Evolutionary conservation across 2,888 invertebrate genomes (phyloP), one percentile per base, ranked within the genome.

Genomic region (Eristalis arbustorum): DNA sequence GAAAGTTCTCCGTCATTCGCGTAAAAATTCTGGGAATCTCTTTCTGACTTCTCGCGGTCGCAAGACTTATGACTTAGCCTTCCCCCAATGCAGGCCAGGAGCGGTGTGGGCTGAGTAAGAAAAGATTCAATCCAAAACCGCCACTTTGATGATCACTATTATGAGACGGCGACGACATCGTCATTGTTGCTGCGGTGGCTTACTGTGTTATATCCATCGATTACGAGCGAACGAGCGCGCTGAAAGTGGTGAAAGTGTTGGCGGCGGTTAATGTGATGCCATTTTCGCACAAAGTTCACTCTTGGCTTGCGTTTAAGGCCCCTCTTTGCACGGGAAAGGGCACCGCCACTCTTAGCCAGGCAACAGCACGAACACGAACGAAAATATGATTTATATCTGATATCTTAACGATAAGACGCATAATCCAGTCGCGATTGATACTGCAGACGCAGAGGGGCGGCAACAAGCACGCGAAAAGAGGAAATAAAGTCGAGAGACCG

Each of bases 331-430:
- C 28, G 49, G 56, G 14, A 80, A 80, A 80, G 80, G 80, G 80
- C 73, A 80, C 40, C 56, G 23, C 13, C 23, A 49, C 73, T 22
- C 8, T 25, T 49, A 18, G 8, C 8, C 49, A 49, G 31, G 34
- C 37, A 37, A 67, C 49, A 73, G 42, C 78, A 72, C 78, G 67
- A 77, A 72, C 64, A 71, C 28, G 57, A 69, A 81, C 56, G 37
- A 63, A 80, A 78, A 71, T 31, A 31, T 74, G 74, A 81, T 75
- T 69, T 75, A 64, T 69, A 75, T 81, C 74, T 69, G 80, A 81
- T 81, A 81, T 56, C 68, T 68, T 28, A 59, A 31, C 63, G 80
- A 81, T 81, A 81, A 81, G 80, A 81, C 69, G 68, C 69, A 75
- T 81, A 37, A 67, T 66, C 56, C 13, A 63, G 22, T 37, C 56